Conservation (phyloP, 1,140 invertebrate species). For the Zophobas morio region DNA sequence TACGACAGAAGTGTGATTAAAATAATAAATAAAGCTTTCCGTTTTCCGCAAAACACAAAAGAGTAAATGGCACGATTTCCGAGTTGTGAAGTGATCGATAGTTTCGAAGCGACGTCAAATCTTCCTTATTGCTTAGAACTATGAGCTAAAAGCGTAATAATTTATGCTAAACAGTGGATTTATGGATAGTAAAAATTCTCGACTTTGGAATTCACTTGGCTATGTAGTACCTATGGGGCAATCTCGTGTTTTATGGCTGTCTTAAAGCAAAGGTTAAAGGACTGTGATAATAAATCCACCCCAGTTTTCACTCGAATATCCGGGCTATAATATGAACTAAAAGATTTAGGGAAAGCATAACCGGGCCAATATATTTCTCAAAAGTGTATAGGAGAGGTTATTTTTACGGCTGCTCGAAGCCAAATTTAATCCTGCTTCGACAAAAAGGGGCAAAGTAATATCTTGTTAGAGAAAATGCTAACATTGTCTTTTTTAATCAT, state of each 20-base stretch:
- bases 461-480: too few relatives aligned
- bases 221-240: not conserved
- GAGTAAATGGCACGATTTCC: too few relatives aligned
- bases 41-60: too few relatives aligned
- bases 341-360: conserved; percentile 5
- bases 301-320: conserved; percentile 10
- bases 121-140: conserved; percentile 9
- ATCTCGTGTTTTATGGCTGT: conserved; percentile 6
- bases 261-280: conserved; percentile 14
- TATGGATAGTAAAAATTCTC: conserved; percentile 5
- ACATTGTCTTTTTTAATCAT: too few relatives aligned
- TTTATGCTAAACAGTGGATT: conserved; percentile 4
- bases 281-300: conserved; percentile 2
- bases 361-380: not conserved
- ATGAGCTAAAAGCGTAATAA: conserved; percentile 2
- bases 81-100: too few relatives aligned
- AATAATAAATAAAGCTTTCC: too few relatives aligned
- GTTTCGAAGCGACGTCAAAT: too few relatives aligned
- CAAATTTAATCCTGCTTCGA: too few relatives aligned
- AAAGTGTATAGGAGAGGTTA: too few relatives aligned
- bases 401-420: too few relatives aligned
- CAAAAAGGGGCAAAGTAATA: too few relatives aligned
- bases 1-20: too few relatives aligned
- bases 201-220: not conserved
- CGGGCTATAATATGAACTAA: conserved; percentile 2